These are phyloP conservation scores for Trichomycterus rosablanca DNA, from an alignment of 2,113 vertebrate genomes.

Conservation along the genomic window DNA sequence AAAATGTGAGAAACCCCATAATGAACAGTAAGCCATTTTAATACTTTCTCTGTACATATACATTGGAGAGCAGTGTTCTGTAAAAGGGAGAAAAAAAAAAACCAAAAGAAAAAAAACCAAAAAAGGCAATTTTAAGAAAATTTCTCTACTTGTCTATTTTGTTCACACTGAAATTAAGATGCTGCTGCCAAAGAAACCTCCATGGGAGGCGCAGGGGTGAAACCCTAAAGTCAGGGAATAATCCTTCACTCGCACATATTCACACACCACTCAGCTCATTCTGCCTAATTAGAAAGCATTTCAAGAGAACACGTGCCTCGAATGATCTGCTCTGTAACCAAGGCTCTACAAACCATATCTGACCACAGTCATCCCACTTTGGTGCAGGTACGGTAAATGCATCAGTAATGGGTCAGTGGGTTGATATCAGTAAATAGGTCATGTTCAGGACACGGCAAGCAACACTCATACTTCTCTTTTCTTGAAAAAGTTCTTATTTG, in stretches of 20 bases:
- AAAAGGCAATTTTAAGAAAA: too few species aligned
- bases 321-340: conserved; percentile 20
- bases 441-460: conserved; percentile 37
- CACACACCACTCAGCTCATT: conserved; percentile 25
- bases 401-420: conserved; percentile 11
- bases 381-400: not conserved
- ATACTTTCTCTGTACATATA: conserved; percentile 42
- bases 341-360: conserved; percentile 9
- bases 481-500: conserved; percentile 49
- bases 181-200: conserved; percentile 69
- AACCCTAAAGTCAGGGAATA: conserved; percentile 61
- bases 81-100: not conserved
- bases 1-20: conserved; percentile 64
- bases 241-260: conserved; percentile 39
- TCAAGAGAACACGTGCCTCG: conserved; percentile 45
- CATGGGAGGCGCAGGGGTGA: conserved; percentile 70
- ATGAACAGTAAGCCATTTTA: conserved; percentile 57
- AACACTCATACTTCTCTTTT: conserved; percentile 40
- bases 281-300: conserved; percentile 34
- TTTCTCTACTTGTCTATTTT: conserved; percentile 21
- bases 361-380: not conserved
- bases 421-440: conserved; percentile 13
- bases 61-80: conserved; percentile 10
- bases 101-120: conserved; percentile 3
- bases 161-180: conserved; percentile 40